Conservation (phyloP, 2,113 vertebrate genomes). For the Peromyscus polionotus region DNA sequence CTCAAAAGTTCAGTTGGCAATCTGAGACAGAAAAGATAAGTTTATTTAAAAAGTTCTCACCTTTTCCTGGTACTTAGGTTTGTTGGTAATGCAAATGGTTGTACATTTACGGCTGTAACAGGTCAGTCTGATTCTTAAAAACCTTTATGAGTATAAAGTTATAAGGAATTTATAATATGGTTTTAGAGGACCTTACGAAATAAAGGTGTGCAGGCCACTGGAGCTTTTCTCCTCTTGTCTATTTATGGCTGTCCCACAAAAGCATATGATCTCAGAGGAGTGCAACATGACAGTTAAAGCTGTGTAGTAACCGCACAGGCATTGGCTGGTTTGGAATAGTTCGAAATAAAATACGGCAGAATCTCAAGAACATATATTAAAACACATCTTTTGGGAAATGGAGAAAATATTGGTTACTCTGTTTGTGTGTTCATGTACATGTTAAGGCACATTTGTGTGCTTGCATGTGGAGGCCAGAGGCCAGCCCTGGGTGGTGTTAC, state of each 20-base stretch:
- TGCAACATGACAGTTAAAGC: not conserved
- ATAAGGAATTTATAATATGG: not conserved
- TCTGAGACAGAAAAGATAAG: not conserved
- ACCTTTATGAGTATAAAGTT: not conserved
- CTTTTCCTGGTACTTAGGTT: not conserved
- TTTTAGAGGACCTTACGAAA: not conserved
- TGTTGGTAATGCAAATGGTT: not conserved
- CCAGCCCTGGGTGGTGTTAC: not conserved
- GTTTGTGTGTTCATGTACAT: not conserved
- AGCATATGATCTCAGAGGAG: not conserved
- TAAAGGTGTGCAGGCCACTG: not conserved
- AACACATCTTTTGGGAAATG: constrained; percentile 24
- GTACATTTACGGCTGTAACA: not conserved
- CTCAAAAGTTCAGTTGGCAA: not conserved
- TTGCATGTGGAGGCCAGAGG: not conserved
- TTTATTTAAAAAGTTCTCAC: not conserved
- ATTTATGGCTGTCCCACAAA: not conserved
- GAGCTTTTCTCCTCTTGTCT: not conserved
- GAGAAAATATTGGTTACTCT: not conserved
- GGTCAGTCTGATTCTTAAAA: not conserved
- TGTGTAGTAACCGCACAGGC: not conserved
- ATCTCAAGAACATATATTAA: not conserved
- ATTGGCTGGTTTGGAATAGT: not conserved
- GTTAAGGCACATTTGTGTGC: not conserved
- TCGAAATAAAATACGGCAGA: not conserved